Conservation (phyloP, 2,888 invertebrate genomes). For the Lamproptera curius region DNA sequence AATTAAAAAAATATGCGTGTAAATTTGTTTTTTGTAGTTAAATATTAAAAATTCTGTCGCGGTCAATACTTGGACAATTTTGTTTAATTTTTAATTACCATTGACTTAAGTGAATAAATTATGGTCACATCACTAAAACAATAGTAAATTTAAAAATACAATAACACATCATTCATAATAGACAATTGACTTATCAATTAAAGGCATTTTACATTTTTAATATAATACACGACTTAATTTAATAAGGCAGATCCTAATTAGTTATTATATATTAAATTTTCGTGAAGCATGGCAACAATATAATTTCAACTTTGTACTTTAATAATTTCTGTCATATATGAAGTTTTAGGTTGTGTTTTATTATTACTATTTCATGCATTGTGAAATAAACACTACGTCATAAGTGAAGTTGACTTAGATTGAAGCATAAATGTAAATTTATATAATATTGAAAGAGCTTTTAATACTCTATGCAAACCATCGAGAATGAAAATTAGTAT, state of each 20-base stretch:
- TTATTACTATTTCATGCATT: constrained; percentile 1
- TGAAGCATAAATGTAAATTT: constrained; percentile 15
- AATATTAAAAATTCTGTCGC: too few relatives aligned
- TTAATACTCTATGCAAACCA: constrained; percentile 1
- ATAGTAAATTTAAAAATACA: constrained; percentile 41
- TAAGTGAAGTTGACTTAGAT: constrained; percentile 19
- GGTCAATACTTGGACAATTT: too few relatives aligned
- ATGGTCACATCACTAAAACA: too few relatives aligned
- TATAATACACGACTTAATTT: constrained; percentile 14
- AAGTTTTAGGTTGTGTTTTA: too few relatives aligned
- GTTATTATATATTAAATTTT: constrained; percentile 22
- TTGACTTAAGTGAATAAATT: too few relatives aligned
- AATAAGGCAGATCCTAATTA: constrained; percentile 22
- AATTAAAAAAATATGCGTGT: too few relatives aligned
- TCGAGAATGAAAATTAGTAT: too few relatives aligned
- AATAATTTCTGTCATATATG: too few relatives aligned
- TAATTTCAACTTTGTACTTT: constrained; percentile 55
- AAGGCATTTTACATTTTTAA: constrained; percentile 18
- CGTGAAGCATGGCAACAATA: constrained; percentile 58
- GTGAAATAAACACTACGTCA: constrained; percentile 14
- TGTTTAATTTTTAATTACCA: too few relatives aligned
- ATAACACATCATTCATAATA: constrained; percentile 32
- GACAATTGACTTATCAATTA: constrained; percentile 25
- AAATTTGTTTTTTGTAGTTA: too few relatives aligned
- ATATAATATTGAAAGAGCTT: constrained; percentile 7